phyloP scores from a whole-genome alignment of 2,113 vertebrate genomes.

The Scomber japonicus region DNA sequence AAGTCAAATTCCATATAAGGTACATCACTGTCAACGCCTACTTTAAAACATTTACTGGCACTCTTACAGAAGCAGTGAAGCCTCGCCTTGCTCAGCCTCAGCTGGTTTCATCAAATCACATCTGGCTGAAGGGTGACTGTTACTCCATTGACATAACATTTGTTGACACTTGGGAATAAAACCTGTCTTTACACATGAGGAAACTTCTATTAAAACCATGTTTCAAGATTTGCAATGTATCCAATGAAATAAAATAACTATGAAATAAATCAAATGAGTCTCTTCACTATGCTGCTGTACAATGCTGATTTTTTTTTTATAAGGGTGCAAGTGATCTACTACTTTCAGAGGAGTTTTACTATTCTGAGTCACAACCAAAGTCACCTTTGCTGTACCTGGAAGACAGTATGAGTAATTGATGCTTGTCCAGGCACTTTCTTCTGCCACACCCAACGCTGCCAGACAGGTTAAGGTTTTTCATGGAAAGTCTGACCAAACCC shows the following conservation, averaged over 20 bases:
- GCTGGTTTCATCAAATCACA: neutral
- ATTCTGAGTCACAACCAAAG: too few relatives aligned
- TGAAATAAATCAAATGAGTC: too few relatives aligned
- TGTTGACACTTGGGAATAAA: neutral
- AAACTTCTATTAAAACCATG: neutral
- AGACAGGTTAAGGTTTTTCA: neutral
- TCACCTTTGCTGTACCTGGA: neutral
- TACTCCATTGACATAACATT: too few relatives aligned
- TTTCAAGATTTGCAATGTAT: neutral
- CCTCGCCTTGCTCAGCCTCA: neutral
- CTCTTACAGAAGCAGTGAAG: neutral
- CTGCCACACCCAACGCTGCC: slow-evolving; percentile 9
- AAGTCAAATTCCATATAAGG: neutral
- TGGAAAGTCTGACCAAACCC: too few relatives aligned
- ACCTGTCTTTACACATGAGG: neutral
- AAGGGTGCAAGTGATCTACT: neutral
- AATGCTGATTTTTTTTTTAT: neutral
- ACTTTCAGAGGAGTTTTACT: neutral
- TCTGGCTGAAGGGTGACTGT: too few relatives aligned
- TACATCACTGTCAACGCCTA: neutral
- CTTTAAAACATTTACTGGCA: neutral
- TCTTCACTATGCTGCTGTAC: neutral
- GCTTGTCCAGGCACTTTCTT: neutral
- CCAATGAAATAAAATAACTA: neutral
- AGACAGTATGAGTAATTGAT: neutral